phyloP scores from a whole-genome alignment of 2,113 vertebrate species.

The Philantomba maxwellii region DNA sequence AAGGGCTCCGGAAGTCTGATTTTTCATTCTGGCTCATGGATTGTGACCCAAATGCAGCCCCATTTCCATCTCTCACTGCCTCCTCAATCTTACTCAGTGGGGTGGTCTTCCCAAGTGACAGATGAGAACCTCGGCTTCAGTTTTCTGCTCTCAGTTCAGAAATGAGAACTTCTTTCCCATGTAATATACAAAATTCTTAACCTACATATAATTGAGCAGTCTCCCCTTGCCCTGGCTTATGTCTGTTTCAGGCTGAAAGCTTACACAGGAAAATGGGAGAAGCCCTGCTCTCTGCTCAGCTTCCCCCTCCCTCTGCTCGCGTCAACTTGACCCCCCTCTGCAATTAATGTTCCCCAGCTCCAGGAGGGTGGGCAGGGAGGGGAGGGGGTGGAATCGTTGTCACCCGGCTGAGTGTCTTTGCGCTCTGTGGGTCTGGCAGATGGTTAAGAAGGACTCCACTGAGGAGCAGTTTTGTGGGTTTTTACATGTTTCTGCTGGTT shows the following conservation, averaged over 20 bases:
- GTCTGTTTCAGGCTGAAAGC: background rate
- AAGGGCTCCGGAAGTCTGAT: background rate
- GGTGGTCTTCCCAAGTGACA: background rate
- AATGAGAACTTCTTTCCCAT: background rate
- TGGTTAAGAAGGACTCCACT: background rate
- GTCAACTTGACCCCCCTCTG: background rate
- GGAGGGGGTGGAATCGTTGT: no score
- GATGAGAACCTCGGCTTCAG: background rate
- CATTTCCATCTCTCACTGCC: background rate
- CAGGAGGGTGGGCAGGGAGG: background rate
- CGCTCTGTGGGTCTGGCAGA: background rate
- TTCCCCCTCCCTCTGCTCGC: background rate
- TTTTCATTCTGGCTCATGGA: background rate
- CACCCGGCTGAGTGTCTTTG: background rate
- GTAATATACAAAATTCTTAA: background rate
- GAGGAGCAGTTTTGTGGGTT: background rate
- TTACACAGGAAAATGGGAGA: fast-evolving
- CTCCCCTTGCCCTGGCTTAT: background rate
- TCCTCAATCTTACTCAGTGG: background rate
- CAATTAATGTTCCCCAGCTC: background rate
- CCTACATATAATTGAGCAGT: background rate
- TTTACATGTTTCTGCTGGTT: background rate
- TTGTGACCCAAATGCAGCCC: background rate
- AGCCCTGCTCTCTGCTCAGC: background rate
- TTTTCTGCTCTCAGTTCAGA: background rate